phyloP scores from a whole-genome alignment of 2,888 invertebrate species.

The Laothoe populi region DNA sequence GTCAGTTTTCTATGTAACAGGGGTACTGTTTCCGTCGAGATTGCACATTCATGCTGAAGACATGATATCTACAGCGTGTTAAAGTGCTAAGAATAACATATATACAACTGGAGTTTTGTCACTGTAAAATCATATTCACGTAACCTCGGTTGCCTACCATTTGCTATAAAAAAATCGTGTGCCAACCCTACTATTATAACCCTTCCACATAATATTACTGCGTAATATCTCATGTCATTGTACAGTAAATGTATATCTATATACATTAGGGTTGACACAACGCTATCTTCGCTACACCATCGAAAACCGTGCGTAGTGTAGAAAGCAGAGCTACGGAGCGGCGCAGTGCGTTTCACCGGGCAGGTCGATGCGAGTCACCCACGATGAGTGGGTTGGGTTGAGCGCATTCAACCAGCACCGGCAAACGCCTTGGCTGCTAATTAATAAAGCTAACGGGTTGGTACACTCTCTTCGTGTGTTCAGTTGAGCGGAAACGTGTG shows the following conservation, averaged over 20 bases:
- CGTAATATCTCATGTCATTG: no score
- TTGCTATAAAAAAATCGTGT: no score
- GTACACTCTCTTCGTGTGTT: constrained; percentile 66
- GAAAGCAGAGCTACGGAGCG: constrained; percentile 45
- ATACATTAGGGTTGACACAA: constrained; percentile 1
- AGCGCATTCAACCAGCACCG: constrained; percentile 66
- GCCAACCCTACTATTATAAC: no score
- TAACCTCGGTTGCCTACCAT: no score
- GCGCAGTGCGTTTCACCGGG: constrained; percentile 48
- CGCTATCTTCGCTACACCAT: constrained; percentile 11
- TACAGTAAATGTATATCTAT: background rate
- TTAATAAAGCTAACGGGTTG: constrained; percentile 70
- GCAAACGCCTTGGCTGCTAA: constrained; percentile 66
- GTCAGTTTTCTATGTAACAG: no score
- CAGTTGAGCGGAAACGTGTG: constrained; percentile 56
- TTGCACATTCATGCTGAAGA: no score
- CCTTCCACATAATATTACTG: no score
- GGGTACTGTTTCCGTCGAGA: no score
- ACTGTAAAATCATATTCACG: no score
- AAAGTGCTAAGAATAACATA: no score
- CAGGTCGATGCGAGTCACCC: constrained; percentile 54
- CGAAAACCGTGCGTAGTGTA: constrained; percentile 40
- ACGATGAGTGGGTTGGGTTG: constrained; percentile 58
- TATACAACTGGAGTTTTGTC: no score
- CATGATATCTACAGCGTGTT: no score